Evolutionary conservation across 2,797 vertebrate species (phyloP).

Genomic region (Dryobates pubescens): DNA sequence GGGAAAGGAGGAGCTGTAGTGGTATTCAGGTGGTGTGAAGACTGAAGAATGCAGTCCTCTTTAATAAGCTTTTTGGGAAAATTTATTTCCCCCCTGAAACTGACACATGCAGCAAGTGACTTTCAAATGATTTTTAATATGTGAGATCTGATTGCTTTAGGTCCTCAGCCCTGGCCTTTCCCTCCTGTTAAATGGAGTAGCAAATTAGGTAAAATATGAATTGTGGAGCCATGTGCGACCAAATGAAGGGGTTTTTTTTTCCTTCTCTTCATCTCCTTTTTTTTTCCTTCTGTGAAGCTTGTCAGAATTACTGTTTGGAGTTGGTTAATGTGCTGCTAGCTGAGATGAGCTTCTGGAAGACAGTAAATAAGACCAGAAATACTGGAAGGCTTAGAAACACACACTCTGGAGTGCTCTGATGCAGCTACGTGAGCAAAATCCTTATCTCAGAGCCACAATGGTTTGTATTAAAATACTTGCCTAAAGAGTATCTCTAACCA

Average conservation of each 20-base stretch:
- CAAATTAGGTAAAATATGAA: constrained; percentile 5
- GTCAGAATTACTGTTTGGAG: not conserved
- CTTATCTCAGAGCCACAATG: not conserved
- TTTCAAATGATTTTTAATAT: not conserved
- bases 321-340: not conserved
- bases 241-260: not conserved
- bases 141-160: not conserved
- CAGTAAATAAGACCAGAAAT: not conserved
- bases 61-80: not conserved
- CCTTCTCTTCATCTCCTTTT: not conserved
- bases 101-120: not conserved
- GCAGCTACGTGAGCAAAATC: not conserved
- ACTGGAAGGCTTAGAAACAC: not conserved
- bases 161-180: not conserved
- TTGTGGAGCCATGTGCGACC: not conserved
- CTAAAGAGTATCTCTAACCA: not conserved
- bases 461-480: not conserved
- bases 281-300: not conserved
- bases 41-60: not conserved
- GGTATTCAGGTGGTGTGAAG: not conserved
- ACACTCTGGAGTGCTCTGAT: rapidly evolving
- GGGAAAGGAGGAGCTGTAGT: not conserved
- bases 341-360: not conserved
- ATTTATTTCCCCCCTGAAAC: not conserved
- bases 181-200: not conserved